These are phyloP conservation scores for Lacerta viridis DNA, from an alignment of 2,797 vertebrate species.

Conservation along the genomic window DNA sequence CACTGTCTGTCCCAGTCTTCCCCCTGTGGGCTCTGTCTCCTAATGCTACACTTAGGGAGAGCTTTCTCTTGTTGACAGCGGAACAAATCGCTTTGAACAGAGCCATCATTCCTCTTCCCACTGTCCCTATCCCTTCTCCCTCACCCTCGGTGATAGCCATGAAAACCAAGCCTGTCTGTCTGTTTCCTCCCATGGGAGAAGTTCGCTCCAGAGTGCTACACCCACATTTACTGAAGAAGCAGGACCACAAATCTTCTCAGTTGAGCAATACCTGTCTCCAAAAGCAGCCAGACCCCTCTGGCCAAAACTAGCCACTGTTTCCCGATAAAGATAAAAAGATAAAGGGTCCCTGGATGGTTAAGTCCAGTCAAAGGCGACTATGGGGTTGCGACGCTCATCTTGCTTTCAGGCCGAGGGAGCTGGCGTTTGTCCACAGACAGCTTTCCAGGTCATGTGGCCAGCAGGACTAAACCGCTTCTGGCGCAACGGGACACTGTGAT, in stretches of 20 bases:
- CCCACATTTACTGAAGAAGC: conserved; percentile 14
- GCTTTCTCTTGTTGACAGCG: conserved; percentile 75
- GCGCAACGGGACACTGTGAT: fast-evolving
- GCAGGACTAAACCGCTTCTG: too few relatives aligned
- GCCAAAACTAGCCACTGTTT: background rate
- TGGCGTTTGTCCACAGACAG: too few relatives aligned
- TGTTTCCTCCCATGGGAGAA: conserved; percentile 57
- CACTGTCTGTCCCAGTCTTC: conserved; percentile 51
- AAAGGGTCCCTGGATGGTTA: too few relatives aligned
- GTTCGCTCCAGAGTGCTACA: background rate
- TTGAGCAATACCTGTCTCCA: background rate
- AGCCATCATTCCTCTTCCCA: conserved; percentile 54
- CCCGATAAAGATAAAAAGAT: too few relatives aligned
- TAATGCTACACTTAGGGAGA: conserved; percentile 63
- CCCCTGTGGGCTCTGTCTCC: conserved; percentile 65
- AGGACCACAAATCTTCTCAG: background rate
- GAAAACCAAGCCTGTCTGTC: conserved; percentile 33
- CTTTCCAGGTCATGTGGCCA: too few relatives aligned
- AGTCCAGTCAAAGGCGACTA: too few relatives aligned
- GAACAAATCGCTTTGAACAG: conserved; percentile 82
- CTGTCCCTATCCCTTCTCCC: conserved; percentile 38
- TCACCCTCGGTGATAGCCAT: conserved; percentile 7
- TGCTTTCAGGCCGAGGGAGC: too few relatives aligned
- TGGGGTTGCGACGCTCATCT: too few relatives aligned
- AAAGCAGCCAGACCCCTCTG: background rate